A percentile compares a stretch with the other conserved stretches of the same genome.
Evolutionary conservation across 1,140 invertebrate genomes (phyloP).

Genomic region (Batillaria attramentaria): DNA sequence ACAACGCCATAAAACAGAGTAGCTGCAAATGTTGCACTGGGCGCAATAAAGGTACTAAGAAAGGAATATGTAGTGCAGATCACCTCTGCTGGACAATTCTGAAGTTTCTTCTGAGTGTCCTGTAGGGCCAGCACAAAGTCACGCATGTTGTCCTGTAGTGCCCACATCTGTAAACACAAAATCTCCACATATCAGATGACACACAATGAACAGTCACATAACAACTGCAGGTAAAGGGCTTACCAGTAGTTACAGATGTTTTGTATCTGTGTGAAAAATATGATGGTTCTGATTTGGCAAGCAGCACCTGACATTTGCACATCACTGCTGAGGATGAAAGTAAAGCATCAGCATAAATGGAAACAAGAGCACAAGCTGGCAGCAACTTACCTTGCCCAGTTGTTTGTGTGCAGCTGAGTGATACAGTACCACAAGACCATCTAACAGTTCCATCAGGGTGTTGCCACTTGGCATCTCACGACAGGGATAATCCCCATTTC

Average conservation of each 20-base stretch:
- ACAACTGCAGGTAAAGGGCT: too few relatives aligned
- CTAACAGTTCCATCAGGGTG: conserved; percentile 76
- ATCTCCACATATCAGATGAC: too few relatives aligned
- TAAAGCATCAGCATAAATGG: too few relatives aligned
- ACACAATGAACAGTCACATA: too few relatives aligned
- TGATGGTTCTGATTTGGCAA: not conserved
- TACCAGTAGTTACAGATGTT: too few relatives aligned
- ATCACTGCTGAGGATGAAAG: too few relatives aligned
- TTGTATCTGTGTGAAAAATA: not conserved
- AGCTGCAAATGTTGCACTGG: too few relatives aligned
- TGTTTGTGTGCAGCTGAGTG: conserved; percentile 81
- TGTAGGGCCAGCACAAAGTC: conserved; percentile 76
- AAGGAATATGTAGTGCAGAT: conserved; percentile 10
- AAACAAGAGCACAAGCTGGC: too few relatives aligned
- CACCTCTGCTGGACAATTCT: conserved; percentile 61
- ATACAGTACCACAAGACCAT: conserved; percentile 81
- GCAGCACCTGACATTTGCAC: too few relatives aligned
- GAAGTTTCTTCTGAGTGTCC: conserved; percentile 73
- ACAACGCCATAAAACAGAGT: too few relatives aligned
- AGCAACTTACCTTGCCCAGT: conserved; percentile 77
- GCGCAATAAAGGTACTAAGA: too few relatives aligned
- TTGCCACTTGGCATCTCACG: conserved; percentile 64
- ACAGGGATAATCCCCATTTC: conserved; percentile 49
- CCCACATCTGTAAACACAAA: conserved; percentile 71
- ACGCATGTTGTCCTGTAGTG: conserved; percentile 75